These are phyloP conservation scores for Rambutsinella grinnellia DNA, from an alignment of 2,888 invertebrate genomes.

Conservation along the genomic window DNA sequence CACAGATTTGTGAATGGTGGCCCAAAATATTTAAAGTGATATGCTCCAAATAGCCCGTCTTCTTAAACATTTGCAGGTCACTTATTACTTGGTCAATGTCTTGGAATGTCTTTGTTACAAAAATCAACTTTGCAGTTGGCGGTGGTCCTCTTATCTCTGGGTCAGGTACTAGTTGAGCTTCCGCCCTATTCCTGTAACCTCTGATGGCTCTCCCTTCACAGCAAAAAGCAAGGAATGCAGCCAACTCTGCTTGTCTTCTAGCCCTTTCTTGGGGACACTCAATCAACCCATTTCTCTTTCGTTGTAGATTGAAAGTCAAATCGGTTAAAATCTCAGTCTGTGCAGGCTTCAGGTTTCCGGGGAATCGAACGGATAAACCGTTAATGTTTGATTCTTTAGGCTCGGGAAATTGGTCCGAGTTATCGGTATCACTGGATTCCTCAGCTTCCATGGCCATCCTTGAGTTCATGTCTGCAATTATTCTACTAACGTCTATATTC, in stretches of 20 bases:
- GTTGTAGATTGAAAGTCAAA: neutral
- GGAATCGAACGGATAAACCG: neutral
- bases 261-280: slow-evolving; percentile 2
- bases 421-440: neutral
- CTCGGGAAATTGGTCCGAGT: neutral
- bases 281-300: slow-evolving; percentile 2
- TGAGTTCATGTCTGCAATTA: neutral
- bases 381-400: neutral
- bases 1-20: no score
- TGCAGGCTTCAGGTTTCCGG: neutral
- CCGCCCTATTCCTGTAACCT: neutral
- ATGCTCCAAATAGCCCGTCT: neutral
- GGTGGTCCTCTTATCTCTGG: neutral
- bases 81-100: neutral
- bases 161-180: neutral
- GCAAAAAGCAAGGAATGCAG: neutral
- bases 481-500: neutral
- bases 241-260: neutral
- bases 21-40: neutral
- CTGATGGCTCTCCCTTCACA: no score
- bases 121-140: neutral
- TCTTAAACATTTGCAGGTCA: neutral
- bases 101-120: neutral
- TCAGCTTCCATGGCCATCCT: no score
- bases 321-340: neutral